Evolutionary conservation across 2,113 vertebrate genomes (phyloP).

Genomic region (Nerophis ophidion): DNA sequence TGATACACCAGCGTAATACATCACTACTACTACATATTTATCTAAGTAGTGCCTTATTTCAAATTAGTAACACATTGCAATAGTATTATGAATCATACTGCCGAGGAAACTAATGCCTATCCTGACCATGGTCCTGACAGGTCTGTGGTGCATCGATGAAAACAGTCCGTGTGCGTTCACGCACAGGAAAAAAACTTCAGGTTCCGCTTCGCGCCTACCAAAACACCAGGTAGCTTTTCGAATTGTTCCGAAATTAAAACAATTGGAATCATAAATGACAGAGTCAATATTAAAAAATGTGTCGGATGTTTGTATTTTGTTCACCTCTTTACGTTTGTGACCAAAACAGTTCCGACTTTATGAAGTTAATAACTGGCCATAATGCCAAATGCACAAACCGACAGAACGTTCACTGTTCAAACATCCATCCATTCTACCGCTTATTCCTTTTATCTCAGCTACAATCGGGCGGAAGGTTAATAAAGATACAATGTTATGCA

Average conservation of each 20-base stretch:
- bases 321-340: neutral
- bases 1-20: neutral
- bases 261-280: neutral
- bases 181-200: neutral
- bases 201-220: neutral
- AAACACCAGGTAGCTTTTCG: neutral
- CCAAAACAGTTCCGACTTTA: neutral
- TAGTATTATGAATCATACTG: neutral
- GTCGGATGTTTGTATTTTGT: neutral
- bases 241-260: neutral
- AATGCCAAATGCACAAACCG: too few species aligned
- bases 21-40: neutral
- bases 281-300: neutral
- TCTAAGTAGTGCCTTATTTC: too few species aligned
- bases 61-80: neutral
- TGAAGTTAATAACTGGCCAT: neutral
- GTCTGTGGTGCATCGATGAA: neutral
- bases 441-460: too few species aligned
- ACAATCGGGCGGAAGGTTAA: too few species aligned
- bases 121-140: neutral
- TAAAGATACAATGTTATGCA: too few species aligned
- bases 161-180: neutral
- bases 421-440: too few species aligned
- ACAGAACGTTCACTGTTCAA: neutral
- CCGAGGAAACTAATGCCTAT: neutral